Percentiles rank a stretch among this genome's conserved stretches.
These are phyloP conservation scores for Alexandromys fortis DNA, from an alignment of 2,113 vertebrate genomes.

Conservation along the genomic window DNA sequence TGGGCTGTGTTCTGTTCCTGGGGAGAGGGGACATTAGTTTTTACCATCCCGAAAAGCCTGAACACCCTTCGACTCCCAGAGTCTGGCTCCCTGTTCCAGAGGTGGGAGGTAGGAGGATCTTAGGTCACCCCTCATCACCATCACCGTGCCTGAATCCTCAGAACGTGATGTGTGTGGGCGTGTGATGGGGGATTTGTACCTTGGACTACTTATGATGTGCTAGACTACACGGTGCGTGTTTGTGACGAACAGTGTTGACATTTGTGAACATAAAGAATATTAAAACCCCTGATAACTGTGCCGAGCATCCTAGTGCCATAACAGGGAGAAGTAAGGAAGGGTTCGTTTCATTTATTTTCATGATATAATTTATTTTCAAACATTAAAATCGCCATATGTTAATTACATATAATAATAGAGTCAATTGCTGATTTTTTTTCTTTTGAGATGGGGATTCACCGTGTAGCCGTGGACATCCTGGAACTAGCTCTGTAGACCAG, in stretches of 20 bases:
- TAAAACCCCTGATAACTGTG: not conserved
- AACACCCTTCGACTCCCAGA: constrained; percentile 2
- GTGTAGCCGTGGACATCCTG: not conserved
- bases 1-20: constrained; percentile 73
- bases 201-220: not conserved
- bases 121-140: not conserved
- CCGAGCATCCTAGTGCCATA: not conserved
- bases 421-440: not conserved
- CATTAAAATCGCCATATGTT: not conserved
- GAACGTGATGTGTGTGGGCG: not conserved
- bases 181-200: not conserved
- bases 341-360: not conserved
- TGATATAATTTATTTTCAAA: not conserved
- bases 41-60: constrained; percentile 76
- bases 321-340: not conserved
- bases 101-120: not conserved
- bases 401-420: not conserved
- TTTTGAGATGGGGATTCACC: not conserved
- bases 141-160: not conserved
- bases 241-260: not conserved
- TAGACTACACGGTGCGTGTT: not conserved
- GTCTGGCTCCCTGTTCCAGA: not conserved
- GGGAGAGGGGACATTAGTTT: constrained; percentile 72
- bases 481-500: not conserved
- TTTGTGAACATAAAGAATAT: not conserved